Base-by-base conservation (phyloP, 2,888 invertebrate genomes). In the Rhodophaea formosa region DNA sequence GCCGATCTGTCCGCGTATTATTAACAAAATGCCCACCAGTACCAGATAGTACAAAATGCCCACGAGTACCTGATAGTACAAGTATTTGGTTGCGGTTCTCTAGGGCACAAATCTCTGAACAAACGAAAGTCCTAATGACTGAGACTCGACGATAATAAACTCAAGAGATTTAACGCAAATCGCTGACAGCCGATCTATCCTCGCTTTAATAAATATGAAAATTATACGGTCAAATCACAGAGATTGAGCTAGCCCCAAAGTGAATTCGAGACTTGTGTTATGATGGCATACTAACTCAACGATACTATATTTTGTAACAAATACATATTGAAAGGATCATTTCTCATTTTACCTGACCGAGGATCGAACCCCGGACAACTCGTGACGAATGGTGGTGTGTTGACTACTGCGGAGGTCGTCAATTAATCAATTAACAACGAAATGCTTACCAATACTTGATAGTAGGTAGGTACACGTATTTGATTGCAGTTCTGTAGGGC, bases 161-260 rank as follows among this genome's bases (percentile, higher is more conserved):
- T 53, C 53, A 53, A 8, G 53, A 53, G 53, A 42, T 53, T 43
- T 53, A 23, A 53, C 53, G 23, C 53, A 42, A 23, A 16, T 12
- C 52, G 51, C 51, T 52, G 52, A 39, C 51, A 15, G 15, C 16
- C 23, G 42, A 53, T 53, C 42, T 42, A 23, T 39, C 14, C 39
- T n/a, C 15, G n/a, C 5, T 23, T 43, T 39, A 53, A 42, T 16
- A 42, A 53, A n/a, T n/a, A n/a, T n/a, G n/a, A n/a, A n/a, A n/a
- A n/a, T n/a, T n/a, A n/a, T n/a, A n/a, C n/a, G n/a, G n/a, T n/a
- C n/a, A n/a, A n/a, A n/a, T n/a, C n/a, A n/a, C n/a, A n/a, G n/a
- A n/a, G n/a, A n/a, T n/a, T n/a, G n/a, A n/a, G n/a, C n/a, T n/a
- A n/a, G n/a, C n/a, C n/a, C n/a, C n/a, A n/a, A n/a, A n/a, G n/a